Conservation (phyloP, 1,140 invertebrate species). For the Batillaria attramentaria region DNA sequence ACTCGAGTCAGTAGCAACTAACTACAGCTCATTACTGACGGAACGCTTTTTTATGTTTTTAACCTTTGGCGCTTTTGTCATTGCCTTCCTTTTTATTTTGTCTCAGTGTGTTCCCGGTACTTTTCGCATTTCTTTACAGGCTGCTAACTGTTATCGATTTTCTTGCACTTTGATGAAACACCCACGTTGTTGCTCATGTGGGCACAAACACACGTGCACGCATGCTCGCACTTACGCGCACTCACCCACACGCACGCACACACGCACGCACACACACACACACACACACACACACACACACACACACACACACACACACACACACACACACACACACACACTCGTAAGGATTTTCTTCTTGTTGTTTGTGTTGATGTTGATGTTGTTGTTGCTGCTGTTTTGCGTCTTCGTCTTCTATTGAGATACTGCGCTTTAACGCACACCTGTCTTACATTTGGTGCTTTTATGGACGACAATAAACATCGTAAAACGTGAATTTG, state of each 20-base stretch:
- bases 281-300: not conserved
- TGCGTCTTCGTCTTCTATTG: not conserved
- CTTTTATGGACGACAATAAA: not conserved
- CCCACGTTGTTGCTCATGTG: too few species aligned
- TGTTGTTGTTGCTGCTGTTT: not conserved
- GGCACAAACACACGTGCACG: too few species aligned
- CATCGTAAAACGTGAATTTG: not conserved
- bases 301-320: not conserved
- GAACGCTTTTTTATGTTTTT: too few species aligned
- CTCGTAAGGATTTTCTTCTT: not conserved
- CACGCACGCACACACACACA: not conserved
- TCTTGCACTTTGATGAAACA: too few species aligned
- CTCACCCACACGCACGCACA: not conserved
- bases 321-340: not conserved
- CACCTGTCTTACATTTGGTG: not conserved
- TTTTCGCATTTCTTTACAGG: too few species aligned
- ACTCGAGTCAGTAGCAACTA: too few species aligned
- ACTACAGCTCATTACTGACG: too few species aligned
- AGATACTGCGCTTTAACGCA: not conserved
- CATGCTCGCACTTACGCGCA: too few species aligned
- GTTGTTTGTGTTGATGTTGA: not conserved
- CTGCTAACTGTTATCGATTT: too few species aligned
- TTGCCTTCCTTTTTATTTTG: too few species aligned
- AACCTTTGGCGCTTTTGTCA: too few species aligned
- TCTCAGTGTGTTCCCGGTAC: too few species aligned